phyloP scores from a whole-genome alignment of 2,113 vertebrate genomes.

The Limanda limanda region DNA sequence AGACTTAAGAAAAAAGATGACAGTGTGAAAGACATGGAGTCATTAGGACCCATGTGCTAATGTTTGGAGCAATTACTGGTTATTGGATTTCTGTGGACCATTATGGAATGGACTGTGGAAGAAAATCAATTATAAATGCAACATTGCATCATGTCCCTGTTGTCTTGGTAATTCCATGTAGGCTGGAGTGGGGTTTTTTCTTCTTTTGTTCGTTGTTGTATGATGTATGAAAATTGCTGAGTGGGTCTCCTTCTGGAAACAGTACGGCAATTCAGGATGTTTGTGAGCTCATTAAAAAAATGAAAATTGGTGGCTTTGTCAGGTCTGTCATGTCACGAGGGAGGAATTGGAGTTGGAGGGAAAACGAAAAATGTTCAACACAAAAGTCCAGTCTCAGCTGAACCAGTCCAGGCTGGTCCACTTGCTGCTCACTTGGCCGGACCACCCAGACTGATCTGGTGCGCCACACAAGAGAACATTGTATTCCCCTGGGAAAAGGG shows the following conservation, averaged over 20 bases:
- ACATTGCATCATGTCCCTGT: conserved; percentile 45
- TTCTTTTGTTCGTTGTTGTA: conserved; percentile 54
- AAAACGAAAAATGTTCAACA: conserved; percentile 49
- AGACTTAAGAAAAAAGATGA: conserved; percentile 39
- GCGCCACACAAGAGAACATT: conserved; percentile 67
- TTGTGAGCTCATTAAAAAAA: conserved; percentile 78
- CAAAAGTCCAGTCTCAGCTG: conserved; percentile 59
- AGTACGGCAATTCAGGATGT: conserved; percentile 49
- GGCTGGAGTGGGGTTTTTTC: background rate
- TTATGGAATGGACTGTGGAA: conserved; percentile 50
- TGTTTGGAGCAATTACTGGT: conserved; percentile 69
- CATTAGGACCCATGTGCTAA: conserved; percentile 51
- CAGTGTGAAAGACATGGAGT: conserved; percentile 47
- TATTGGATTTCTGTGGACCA: conserved; percentile 62
- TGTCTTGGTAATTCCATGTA: conserved; percentile 44
- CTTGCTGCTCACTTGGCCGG: conserved; percentile 53
- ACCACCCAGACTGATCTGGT: conserved; percentile 72
- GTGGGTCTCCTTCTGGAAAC: conserved; percentile 51
- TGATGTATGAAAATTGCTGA: conserved; percentile 66
- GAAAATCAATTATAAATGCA: conserved; percentile 64
- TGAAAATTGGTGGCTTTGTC: background rate
- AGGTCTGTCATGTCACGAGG: background rate
- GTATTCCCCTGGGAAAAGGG: conserved; percentile 54
- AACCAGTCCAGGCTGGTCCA: conserved; percentile 57
- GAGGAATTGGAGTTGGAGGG: conserved; percentile 41